phyloP scores from a whole-genome alignment of 30 jellyfish, hydroid and myxozoan species.

The Chrysaora quinquecirrha region DNA sequence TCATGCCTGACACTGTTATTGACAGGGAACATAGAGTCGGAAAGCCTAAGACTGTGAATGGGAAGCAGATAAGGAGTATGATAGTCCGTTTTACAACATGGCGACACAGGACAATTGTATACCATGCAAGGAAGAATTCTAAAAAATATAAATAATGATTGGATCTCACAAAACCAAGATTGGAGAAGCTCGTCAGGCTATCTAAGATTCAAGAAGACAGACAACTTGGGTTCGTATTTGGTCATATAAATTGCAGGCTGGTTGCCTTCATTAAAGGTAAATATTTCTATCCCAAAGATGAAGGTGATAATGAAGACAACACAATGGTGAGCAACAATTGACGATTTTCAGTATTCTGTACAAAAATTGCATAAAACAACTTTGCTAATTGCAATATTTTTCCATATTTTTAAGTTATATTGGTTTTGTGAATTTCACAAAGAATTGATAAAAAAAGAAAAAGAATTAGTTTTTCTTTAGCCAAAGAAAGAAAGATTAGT shows the following conservation, averaged over 20 bases:
- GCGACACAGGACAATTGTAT: slow-evolving; percentile 35
- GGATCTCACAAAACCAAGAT: slow-evolving; percentile 47
- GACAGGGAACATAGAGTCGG: slow-evolving; percentile 16
- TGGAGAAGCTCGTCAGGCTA: slow-evolving; percentile 61
- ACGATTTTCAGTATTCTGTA: no score
- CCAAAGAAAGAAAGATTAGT: no score
- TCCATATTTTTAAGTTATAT: no score
- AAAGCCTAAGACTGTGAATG: slow-evolving; percentile 17
- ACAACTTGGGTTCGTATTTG: slow-evolving; percentile 40
- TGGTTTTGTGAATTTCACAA: no score
- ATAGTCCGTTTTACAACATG: slow-evolving; percentile 39
- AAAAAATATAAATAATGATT: slow-evolving; percentile 13
- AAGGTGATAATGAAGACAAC: no score
- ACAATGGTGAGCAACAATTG: no score
- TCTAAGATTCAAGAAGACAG: slow-evolving; percentile 35
- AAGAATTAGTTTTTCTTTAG: no score
- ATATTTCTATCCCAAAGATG: slow-evolving; percentile 36
- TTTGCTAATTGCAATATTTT: no score
- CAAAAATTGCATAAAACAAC: no score
- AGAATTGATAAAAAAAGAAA: no score
- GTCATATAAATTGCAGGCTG: slow-evolving; percentile 36
- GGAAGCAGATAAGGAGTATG: slow-evolving; percentile 35
- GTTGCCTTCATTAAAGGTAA: slow-evolving; percentile 44
- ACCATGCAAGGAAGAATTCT: slow-evolving; percentile 36
- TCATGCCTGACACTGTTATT: slow-evolving; percentile 4